Evolutionary conservation across 1,140 invertebrate genomes (phyloP), one percentile per base, ranked within the genome.

Genomic region (Bombus confusus): DNA sequence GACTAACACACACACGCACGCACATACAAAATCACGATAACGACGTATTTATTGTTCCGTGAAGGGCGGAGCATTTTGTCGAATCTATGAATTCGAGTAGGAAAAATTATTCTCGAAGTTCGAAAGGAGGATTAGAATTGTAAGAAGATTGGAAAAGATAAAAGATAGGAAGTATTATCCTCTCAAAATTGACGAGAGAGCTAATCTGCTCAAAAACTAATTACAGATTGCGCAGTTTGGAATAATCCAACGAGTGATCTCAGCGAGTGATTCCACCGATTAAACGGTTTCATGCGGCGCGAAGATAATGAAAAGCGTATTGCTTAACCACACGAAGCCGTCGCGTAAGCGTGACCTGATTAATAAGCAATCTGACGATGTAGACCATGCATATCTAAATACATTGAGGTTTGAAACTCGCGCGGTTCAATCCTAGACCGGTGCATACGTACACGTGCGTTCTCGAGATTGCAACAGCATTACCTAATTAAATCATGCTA

Each of bases 401-500:
- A 86, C 87, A 78, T 59, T 37, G 80, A 87, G 85, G 85, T 87
- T 88, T 85, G 79, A 91, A 82, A 80, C 85, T 82, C 64, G 69
- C 85, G 83, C 87, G 86, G 43, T 57, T 31, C 64, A 34, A 69
- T 68, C 68, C 39, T 52, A 59, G 85, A 85, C 68, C 80, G 57
- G 25, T 69, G 78, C 57, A 75, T 52, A 62, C 80, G 82, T 66
- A 73, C 41, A 9, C 71, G 62, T 47, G 52, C 81, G 72, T 85
- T 82, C 85, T 52, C 68, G 31, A 28, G 73, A 66, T 87, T 52
- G 71, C 47, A 80, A 77, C n/a, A 66, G 15, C 90, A 88, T 91
- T 92, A 85, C 80, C 88, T 87, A 90, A 92, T 92, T 92, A 92
- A 91, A 91, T 89, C 86, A 83, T 82, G 87, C 79, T 91, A 91